These are phyloP conservation scores for Piaya cayana DNA, from an alignment of 2,113 vertebrate genomes.

Conservation along the genomic window DNA sequence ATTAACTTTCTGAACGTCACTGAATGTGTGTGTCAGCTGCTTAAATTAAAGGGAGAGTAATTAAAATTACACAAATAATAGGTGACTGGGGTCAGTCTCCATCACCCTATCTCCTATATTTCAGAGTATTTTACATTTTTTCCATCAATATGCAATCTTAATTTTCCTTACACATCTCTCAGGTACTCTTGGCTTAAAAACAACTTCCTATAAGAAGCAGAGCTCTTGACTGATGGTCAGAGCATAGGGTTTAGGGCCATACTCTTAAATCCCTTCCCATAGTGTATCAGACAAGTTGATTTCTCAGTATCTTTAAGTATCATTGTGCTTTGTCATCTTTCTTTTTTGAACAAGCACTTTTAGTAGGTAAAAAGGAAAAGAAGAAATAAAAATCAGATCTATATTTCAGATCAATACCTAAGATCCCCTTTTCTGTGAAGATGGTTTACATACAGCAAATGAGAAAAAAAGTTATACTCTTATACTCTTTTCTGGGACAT, in stretches of 20 bases:
- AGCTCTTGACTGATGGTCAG: not conserved
- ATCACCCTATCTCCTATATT: conserved; percentile 67
- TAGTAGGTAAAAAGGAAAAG: not conserved
- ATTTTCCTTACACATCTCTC: conserved; percentile 50
- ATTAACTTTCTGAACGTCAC: conserved; percentile 74
- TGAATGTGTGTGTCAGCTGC: conserved; percentile 70
- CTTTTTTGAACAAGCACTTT: not conserved
- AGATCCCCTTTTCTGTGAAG: not conserved
- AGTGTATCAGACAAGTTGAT: not conserved
- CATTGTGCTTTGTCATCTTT: not conserved
- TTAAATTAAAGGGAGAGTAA: conserved; percentile 75
- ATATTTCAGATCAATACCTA: not conserved
- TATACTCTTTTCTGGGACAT: not conserved
- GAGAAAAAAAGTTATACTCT: not conserved
- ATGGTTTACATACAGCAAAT: not conserved
- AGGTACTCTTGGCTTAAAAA: conserved; percentile 27
- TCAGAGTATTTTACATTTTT: conserved; percentile 70
- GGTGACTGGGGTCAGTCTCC: conserved; percentile 67
- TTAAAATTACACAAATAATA: conserved; percentile 78
- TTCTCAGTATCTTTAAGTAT: not conserved
- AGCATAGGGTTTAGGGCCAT: not conserved
- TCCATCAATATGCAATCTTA: conserved; percentile 73
- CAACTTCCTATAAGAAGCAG: not conserved
- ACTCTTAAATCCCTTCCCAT: not conserved
- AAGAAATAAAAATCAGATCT: not conserved